These are phyloP conservation scores for Antennarius maculatus DNA, from an alignment of 2,797 vertebrate species.

Conservation along the genomic window DNA sequence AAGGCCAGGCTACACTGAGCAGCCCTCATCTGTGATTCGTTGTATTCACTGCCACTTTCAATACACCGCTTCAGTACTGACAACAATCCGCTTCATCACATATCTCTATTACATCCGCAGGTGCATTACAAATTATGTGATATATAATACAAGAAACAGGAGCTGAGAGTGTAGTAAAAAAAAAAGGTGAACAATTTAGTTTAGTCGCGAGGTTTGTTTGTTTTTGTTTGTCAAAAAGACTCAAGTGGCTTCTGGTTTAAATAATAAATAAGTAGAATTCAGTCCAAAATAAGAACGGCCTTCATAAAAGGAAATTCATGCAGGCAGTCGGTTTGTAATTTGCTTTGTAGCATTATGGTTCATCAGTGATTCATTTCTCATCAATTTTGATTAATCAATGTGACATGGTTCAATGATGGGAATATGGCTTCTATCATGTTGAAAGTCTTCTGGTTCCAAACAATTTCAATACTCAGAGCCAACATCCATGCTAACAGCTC, in stretches of 20 bases:
- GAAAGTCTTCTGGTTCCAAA: too few species aligned
- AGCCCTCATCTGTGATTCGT: slow-evolving; percentile 6
- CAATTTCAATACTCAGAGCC: too few species aligned
- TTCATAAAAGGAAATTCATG: too few species aligned
- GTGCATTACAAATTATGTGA: slow-evolving; percentile 40
- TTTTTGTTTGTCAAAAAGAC: neutral
- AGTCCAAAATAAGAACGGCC: too few species aligned
- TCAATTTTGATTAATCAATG: too few species aligned
- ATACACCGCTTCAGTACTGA: slow-evolving; percentile 42
- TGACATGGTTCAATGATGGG: too few species aligned
- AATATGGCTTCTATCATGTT: too few species aligned
- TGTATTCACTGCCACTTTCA: slow-evolving; percentile 16
- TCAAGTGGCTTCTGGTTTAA: neutral
- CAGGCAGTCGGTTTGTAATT: too few species aligned
- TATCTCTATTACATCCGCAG: slow-evolving; percentile 50
- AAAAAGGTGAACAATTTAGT: neutral
- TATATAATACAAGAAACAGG: slow-evolving; percentile 46
- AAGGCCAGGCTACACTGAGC: slow-evolving; percentile 1
- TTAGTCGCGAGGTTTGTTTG: neutral
- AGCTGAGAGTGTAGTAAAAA: neutral
- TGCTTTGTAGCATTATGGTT: too few species aligned
- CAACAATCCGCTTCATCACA: slow-evolving; percentile 51
- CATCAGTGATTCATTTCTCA: too few species aligned
- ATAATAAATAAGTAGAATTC: neutral
- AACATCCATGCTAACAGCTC: too few species aligned